These are phyloP conservation scores for Electrona antarctica DNA, from an alignment of 2,113 vertebrate species.

Conservation along the genomic window DNA sequence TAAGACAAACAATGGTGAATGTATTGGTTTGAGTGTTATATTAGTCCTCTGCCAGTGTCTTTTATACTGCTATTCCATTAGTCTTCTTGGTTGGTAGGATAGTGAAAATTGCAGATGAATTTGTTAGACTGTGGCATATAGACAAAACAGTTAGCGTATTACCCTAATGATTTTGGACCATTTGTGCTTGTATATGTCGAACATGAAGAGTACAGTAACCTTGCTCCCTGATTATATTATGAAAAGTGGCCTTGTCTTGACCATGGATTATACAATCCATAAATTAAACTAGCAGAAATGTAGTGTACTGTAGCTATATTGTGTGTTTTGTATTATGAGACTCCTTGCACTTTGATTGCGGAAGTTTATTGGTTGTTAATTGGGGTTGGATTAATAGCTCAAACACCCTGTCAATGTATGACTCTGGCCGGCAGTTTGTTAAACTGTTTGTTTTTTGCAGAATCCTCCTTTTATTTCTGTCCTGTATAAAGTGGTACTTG, in stretches of 20 bases:
- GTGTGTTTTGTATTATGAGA: constrained; percentile 4
- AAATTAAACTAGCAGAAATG: neutral
- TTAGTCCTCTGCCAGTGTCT: neutral
- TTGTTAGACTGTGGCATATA: neutral
- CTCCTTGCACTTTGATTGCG: neutral
- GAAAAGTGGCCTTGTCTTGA: constrained; percentile 54
- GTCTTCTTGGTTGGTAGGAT: constrained; percentile 1
- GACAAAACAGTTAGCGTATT: neutral
- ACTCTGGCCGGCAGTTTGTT: too few relatives aligned
- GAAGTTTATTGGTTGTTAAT: neutral
- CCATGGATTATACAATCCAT: neutral
- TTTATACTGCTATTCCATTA: neutral
- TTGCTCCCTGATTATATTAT: neutral
- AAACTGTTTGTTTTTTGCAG: too few relatives aligned
- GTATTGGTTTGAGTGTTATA: neutral
- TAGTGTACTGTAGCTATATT: constrained; percentile 16
- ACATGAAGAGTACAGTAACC: neutral
- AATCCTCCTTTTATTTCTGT: too few relatives aligned
- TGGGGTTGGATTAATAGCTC: constrained; percentile 6
- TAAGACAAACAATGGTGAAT: neutral
- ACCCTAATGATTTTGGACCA: too few relatives aligned
- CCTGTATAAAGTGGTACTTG: too few relatives aligned
- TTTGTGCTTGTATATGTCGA: neutral
- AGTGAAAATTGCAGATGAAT: neutral
- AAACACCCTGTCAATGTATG: neutral